Percentiles rank a stretch among this genome's conserved stretches.
These are phyloP conservation scores for Sminthurides aquaticus DNA, from an alignment of 2,888 invertebrate genomes.

Conservation along the genomic window DNA sequence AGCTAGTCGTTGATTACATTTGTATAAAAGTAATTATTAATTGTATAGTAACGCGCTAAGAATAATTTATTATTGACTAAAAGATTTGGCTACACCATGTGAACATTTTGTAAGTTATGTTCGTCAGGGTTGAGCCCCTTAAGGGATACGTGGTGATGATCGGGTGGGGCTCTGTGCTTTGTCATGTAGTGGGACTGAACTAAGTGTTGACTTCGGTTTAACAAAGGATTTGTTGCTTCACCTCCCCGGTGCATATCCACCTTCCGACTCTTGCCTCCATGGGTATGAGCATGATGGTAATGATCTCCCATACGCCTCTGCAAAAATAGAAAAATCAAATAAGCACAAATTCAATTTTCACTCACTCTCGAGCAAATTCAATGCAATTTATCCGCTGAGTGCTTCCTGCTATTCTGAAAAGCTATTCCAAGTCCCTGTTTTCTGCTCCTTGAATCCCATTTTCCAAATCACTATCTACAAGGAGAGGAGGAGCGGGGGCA, in stretches of 20 bases:
- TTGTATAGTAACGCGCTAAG: neutral
- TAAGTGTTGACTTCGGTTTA: slow-evolving; percentile 37
- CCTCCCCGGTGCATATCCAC: slow-evolving; percentile 39
- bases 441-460: neutral
- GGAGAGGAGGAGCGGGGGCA: neutral
- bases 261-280: slow-evolving; percentile 37
- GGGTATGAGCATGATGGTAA: slow-evolving; percentile 38
- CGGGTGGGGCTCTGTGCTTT: slow-evolving; percentile 37
- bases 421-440: no score
- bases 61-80: neutral
- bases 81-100: slow-evolving; percentile 39
- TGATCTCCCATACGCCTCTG: slow-evolving; percentile 19
- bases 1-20: neutral
- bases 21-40: neutral
- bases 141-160: slow-evolving; percentile 42
- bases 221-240: slow-evolving; percentile 40
- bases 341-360: slow-evolving; percentile 1
- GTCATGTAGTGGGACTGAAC: slow-evolving; percentile 29
- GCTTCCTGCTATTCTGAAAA: no score
- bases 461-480: neutral
- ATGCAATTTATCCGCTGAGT: neutral
- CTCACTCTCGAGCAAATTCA: neutral
- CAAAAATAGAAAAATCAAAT: slow-evolving; percentile 5
- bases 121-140: slow-evolving; percentile 42
- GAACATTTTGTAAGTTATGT: slow-evolving; percentile 43